Conservation (phyloP, 2,113 vertebrate species). For the Enhydra lutris region DNA sequence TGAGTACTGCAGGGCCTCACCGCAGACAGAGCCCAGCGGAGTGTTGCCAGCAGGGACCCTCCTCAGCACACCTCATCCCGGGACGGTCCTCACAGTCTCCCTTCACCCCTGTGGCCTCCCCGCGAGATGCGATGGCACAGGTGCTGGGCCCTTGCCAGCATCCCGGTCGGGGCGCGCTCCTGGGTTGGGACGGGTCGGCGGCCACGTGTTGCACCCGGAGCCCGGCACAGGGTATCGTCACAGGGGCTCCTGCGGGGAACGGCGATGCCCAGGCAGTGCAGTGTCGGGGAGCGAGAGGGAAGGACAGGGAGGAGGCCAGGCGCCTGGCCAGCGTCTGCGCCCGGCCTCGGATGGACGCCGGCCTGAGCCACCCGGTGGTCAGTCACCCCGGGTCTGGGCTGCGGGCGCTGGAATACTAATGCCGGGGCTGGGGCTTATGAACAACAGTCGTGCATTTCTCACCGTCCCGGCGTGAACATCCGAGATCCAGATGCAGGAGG, state of each 20-base stretch:
- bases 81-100: no score
- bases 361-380: no score
- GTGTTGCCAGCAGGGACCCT: background rate
- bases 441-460: background rate
- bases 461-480: accelerated
- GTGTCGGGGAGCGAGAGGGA: background rate
- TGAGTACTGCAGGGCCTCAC: background rate
- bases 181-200: no score
- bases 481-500: background rate
- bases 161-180: accelerated
- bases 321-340: accelerated
- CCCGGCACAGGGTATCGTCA: background rate
- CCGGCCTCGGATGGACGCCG: background rate
- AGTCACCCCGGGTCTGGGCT: background rate
- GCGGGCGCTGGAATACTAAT: accelerated
- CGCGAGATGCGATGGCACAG: no score
- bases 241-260: background rate
- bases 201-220: background rate
- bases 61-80: background rate
- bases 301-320: background rate
- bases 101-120: no score
- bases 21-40: background rate
- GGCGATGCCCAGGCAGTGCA: background rate
- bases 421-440: background rate
- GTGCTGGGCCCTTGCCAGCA: no score